Percentiles rank a stretch among this genome's conserved stretches.
These are phyloP conservation scores for Oryctes rhinoceros DNA, from an alignment of 1,140 invertebrate species.

Conservation along the genomic window DNA sequence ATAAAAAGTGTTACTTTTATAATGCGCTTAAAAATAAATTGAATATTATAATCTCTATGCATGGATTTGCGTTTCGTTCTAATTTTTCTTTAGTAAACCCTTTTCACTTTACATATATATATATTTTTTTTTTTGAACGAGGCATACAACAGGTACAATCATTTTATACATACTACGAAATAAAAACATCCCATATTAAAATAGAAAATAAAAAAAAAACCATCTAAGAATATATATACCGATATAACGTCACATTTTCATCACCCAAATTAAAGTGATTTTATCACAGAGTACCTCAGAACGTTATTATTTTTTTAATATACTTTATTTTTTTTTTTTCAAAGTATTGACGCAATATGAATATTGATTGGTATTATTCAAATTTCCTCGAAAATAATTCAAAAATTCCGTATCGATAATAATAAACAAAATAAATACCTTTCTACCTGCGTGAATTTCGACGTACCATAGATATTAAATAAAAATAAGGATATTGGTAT, in stretches of 20 bases:
- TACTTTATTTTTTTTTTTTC: not conserved
- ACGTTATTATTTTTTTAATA: slow-evolving; percentile 7
- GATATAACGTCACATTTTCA: slow-evolving; percentile 36
- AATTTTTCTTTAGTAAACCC: not conserved
- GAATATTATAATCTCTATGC: not conserved
- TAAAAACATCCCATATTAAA: not conserved
- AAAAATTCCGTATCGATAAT: too few species aligned
- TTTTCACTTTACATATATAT: slow-evolving; percentile 35
- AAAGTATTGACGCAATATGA: slow-evolving; percentile 13
- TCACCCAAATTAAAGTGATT: slow-evolving; percentile 18
- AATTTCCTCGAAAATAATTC: too few species aligned
- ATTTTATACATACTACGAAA: slow-evolving; percentile 34
- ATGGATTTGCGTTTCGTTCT: not conserved
- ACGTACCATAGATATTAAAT: too few species aligned
- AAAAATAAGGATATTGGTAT: not conserved
- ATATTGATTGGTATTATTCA: too few species aligned
- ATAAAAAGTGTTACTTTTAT: too few species aligned
- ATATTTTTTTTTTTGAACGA: slow-evolving; percentile 46
- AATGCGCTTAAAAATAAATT: not conserved
- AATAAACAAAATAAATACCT: too few species aligned
- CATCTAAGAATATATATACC: slow-evolving; percentile 28
- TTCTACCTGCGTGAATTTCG: too few species aligned
- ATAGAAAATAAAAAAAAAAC: slow-evolving; percentile 23
- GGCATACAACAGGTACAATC: slow-evolving; percentile 49
- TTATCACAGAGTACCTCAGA: slow-evolving; percentile 36